These are phyloP conservation scores for Lampris incognitus DNA, from an alignment of 2,113 vertebrate genomes.

Conservation along the genomic window DNA sequence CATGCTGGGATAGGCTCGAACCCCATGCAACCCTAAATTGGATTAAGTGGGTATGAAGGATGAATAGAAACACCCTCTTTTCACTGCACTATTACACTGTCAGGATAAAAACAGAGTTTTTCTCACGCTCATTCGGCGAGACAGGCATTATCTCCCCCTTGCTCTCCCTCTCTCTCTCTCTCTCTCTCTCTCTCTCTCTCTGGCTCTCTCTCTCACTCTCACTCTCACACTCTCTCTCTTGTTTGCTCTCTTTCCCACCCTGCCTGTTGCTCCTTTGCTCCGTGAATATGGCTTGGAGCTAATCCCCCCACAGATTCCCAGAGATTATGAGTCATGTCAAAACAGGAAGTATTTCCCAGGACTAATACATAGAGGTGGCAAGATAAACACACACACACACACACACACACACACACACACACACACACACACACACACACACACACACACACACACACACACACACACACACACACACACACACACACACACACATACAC, in stretches of 20 bases:
- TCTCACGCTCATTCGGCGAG: neutral
- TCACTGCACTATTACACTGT: neutral
- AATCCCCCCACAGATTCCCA: constrained; percentile 78
- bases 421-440: neutral
- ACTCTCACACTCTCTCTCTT: constrained; percentile 10
- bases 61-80: neutral
- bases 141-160: neutral
- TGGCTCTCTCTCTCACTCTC: constrained; percentile 1
- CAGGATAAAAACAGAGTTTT: constrained; percentile 20
- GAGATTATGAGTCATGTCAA: constrained; percentile 80
- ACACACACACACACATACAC: neutral
- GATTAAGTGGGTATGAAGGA: too few species aligned
- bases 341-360: constrained; percentile 79
- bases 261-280: constrained; percentile 69
- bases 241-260: constrained; percentile 55
- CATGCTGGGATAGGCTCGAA: too few species aligned
- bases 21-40: too few species aligned
- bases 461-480: constrained; percentile 18
- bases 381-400: constrained; percentile 26
- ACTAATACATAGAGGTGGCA: constrained; percentile 68
- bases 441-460: constrained; percentile 45
- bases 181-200: neutral
- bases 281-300: constrained; percentile 48
- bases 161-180: neutral
- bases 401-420: too few species aligned